Base-by-base conservation (phyloP, 2,797 vertebrate species). In the Steatocranus sp. region DNA sequence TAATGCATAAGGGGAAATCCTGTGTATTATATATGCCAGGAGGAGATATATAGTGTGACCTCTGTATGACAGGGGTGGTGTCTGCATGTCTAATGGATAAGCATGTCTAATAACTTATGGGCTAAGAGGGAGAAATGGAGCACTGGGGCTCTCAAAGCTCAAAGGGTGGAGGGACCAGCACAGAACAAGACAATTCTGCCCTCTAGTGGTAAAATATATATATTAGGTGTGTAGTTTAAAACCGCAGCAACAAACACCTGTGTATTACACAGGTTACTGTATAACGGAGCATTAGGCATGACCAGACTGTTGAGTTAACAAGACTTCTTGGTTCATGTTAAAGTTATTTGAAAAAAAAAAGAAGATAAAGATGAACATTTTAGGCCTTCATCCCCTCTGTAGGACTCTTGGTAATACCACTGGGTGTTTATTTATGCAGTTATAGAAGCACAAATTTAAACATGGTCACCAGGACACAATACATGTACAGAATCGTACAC, bases 51-150 rank as follows among this genome's bases (percentile, higher is more conserved):
- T 68, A 58, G 20, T 36, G 80, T 82, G 88, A 92, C 92, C 90
- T 89, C 78, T 90, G 48, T 48, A 76, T 88, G 90, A 92, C 90
- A 75, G 54, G 15, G 51, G 58, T 20, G 27, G 46, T 81, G 84
- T 76, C 66, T 85, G 23, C 27, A 86, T 94, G 86, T 53, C 89
- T 92, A 83, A 93, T 91, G 80, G 58, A 94, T 91, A 83, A 92
- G 48, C 18, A 84, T 80, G 27, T 83, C 85, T 38, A 85, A 92
- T 92, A 88, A 92, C 89, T 92, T 9, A 93, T 92, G 79, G 83
- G 78, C 80, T 79, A 23, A 75, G 50, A 68, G 48, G 85, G 75
- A 83, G 58, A 53, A 66, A 86, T 73, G 58, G 85, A 79, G 54
- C 74, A 61, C 75, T 79, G 48, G 61, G 48, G 9, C 51, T 23